Conservation (phyloP, 2,113 vertebrate genomes). For the Mustelus asterias region DNA sequence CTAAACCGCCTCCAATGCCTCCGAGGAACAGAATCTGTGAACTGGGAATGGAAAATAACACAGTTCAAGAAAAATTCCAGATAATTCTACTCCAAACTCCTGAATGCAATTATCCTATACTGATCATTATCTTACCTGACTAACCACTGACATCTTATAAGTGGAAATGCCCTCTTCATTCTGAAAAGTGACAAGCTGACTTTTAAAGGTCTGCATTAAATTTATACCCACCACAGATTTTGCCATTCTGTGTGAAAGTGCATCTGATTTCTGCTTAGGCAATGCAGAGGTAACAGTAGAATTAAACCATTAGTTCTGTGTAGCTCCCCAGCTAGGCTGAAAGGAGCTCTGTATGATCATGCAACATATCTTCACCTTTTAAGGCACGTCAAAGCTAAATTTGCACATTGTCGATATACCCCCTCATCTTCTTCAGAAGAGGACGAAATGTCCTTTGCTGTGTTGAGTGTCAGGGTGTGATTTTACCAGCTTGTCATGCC, state of each 20-base stretch:
- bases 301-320: neutral
- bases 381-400: neutral
- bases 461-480: neutral
- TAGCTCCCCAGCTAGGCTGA: neutral
- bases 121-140: neutral
- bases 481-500: no score
- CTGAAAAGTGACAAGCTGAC: neutral
- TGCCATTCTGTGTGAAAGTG: neutral
- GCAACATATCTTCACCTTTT: neutral
- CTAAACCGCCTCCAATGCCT: no score
- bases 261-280: neutral
- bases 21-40: no score
- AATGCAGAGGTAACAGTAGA: neutral
- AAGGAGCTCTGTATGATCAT: neutral
- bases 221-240: neutral
- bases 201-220: neutral
- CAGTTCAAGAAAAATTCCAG: neutral
- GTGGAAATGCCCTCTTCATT: neutral
- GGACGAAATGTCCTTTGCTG: neutral
- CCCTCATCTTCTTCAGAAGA: neutral
- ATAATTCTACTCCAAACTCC: neutral
- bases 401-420: neutral
- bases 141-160: neutral
- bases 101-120: neutral
- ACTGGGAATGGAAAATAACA: no score